Conservation (phyloP, 2,888 invertebrate genomes). For the Argynnis bischoffii region DNA sequence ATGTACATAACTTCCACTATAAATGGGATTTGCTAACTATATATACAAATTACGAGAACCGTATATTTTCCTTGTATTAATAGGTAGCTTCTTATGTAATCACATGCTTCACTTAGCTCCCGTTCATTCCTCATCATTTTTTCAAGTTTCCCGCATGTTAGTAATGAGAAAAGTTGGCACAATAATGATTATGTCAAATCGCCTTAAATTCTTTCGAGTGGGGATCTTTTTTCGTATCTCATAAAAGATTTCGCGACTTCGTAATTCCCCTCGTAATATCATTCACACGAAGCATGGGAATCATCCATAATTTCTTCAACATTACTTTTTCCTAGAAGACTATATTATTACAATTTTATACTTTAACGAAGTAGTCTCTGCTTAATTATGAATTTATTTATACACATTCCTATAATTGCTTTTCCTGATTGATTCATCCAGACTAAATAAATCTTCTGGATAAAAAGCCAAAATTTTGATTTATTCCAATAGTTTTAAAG, state of each 20-base stretch:
- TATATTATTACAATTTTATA: neutral
- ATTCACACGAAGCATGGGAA: conserved; percentile 16
- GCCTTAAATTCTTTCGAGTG: conserved; percentile 7
- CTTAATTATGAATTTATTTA: no score
- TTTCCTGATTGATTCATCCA: no score
- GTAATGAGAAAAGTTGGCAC: conserved; percentile 37
- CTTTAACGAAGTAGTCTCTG: no score
- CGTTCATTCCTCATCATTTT: conserved; percentile 23
- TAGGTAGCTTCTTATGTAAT: neutral
- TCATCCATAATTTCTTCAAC: conserved; percentile 13
- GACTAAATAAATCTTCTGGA: no score
- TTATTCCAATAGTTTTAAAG: no score
- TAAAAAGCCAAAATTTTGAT: no score
- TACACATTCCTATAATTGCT: no score
- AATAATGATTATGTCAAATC: conserved; percentile 36
- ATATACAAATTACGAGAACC: no score
- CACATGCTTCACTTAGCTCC: neutral
- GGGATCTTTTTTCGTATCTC: conserved; percentile 50
- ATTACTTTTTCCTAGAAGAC: conserved; percentile 7
- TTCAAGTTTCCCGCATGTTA: conserved; percentile 24
- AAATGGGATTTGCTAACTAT: no score
- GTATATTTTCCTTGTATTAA: neutral
- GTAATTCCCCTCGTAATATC: conserved; percentile 48
- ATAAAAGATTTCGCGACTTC: conserved; percentile 60
- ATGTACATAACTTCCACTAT: no score